Base-by-base conservation (phyloP, 2,113 vertebrate genomes). In the Pelusios castaneus region DNA sequence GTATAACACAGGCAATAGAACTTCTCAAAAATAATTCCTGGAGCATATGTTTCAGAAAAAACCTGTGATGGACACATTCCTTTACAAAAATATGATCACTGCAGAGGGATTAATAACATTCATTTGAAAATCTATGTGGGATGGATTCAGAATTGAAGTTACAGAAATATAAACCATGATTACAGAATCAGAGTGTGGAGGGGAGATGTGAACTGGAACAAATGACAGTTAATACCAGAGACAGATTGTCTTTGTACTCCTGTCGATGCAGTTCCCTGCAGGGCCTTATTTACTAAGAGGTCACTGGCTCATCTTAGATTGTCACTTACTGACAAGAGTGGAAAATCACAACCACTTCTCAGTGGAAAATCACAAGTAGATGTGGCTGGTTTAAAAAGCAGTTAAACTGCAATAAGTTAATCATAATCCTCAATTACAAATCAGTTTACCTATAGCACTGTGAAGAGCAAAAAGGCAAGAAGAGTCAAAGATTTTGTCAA, bases 381-480 rank as follows among this genome's bases (percentile, higher is more conserved):
- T 27, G 47, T 56, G 25, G 76, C 49, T 88, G 22, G 75, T 80
- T 24, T 80, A 78, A 25, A 43, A 3, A 82, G 60, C 12, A 4
- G 1, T 88, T 89, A 76, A 24, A 45, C 14, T 80, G 13, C 41
- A 85, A 21, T 82, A 79, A 76, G n/a, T 82, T 80, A 89, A 60
- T 3, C 8, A 29, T 13, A 73, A 45, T 47, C 34, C 79, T 89
- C 54, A 80, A 38, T 51, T 78, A 84, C 82, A 85, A 55, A 27
- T 25, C 67, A 19, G 75, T 86, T 38, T 87, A 84, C 31, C 51
- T 89, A 7, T 41, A 17, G 38, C 52, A 56, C 38, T 56, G n/a
- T 92, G 87, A 93, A 31, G 89, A 94, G 88, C 38, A 93, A 45
- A 86, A 93, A 94, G 3, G 5, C 31, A 51, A 92, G 2, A 52